Percentiles rank a stretch among this genome's conserved stretches.
Conservation (phyloP, 2,888 invertebrate genomes). For the Sycophila texana region DNA sequence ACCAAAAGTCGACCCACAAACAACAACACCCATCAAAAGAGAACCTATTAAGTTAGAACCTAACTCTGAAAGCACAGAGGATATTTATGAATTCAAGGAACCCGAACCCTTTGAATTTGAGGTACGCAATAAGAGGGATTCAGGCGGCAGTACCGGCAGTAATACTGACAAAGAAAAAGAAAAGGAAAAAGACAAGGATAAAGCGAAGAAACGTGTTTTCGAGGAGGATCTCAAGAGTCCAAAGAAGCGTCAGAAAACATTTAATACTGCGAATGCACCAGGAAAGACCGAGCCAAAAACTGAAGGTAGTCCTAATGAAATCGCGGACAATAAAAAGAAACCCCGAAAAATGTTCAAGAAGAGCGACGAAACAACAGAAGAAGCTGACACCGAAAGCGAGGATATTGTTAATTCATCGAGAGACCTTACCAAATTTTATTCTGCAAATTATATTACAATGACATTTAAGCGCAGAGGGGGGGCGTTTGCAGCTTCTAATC, state of each 20-base stretch:
- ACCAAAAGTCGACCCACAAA: constrained; percentile 65
- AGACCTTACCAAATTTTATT: constrained; percentile 40
- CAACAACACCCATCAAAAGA: constrained; percentile 44
- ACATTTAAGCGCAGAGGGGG: constrained; percentile 43
- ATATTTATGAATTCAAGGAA: constrained; percentile 93
- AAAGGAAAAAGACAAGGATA: constrained; percentile 69
- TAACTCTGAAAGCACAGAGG: constrained; percentile 73
- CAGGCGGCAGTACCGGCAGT: constrained; percentile 56
- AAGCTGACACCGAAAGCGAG: constrained; percentile 55
- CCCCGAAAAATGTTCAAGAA: constrained; percentile 63
- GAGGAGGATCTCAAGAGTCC: constrained; percentile 69
- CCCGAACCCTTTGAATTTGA: constrained; percentile 92
- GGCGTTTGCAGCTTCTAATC: neutral
- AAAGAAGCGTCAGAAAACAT: constrained; percentile 71
- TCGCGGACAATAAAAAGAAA: constrained; percentile 65
- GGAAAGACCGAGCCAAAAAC: constrained; percentile 27
- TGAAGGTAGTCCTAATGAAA: constrained; percentile 30
- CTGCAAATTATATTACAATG: constrained; percentile 35
- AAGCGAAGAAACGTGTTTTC: constrained; percentile 70
- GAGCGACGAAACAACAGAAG: constrained; percentile 40
- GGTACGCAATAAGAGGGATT: constrained; percentile 75
- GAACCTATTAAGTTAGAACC: constrained; percentile 59
- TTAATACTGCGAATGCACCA: neutral
- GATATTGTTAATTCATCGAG: neutral
- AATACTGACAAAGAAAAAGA: constrained; percentile 62